phyloP scores from a whole-genome alignment of 2,113 vertebrate genomes.

The Sarotherodon lohbergeri region DNA sequence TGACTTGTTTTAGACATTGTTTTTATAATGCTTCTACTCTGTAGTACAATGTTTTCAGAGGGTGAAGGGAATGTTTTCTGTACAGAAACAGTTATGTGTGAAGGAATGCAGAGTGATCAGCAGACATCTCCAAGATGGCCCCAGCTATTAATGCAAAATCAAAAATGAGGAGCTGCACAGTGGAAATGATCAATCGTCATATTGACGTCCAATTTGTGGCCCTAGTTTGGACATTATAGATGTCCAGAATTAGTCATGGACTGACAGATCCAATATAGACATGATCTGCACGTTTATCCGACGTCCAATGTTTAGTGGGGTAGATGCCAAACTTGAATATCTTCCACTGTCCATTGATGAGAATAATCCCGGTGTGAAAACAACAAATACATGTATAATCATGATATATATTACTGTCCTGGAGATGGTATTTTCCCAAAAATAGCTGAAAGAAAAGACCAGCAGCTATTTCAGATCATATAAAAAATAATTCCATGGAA shows the following conservation, averaged over 20 bases:
- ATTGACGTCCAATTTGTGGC: background rate
- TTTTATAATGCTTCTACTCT: background rate
- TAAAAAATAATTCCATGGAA: background rate
- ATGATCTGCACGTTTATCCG: rapidly evolving
- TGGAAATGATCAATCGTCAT: background rate
- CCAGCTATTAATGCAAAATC: rapidly evolving
- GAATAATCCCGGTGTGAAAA: background rate
- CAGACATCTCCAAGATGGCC: background rate
- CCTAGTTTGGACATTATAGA: background rate
- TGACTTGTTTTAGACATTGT: background rate
- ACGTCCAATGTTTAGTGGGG: rapidly evolving
- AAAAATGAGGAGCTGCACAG: background rate
- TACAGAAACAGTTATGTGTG: background rate
- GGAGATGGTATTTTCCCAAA: background rate
- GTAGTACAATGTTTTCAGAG: background rate
- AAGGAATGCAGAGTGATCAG: background rate
- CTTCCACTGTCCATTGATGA: background rate
- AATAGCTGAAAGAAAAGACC: background rate
- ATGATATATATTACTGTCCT: background rate
- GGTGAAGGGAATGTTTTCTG: background rate
- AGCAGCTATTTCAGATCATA: background rate
- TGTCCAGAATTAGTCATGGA: background rate
- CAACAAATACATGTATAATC: background rate
- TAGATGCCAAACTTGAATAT: background rate
- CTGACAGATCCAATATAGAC: background rate